Percentiles rank a stretch among this genome's conserved stretches.
phyloP scores from a whole-genome alignment of 2,797 vertebrate species.

The Microhierax caerulescens region DNA sequence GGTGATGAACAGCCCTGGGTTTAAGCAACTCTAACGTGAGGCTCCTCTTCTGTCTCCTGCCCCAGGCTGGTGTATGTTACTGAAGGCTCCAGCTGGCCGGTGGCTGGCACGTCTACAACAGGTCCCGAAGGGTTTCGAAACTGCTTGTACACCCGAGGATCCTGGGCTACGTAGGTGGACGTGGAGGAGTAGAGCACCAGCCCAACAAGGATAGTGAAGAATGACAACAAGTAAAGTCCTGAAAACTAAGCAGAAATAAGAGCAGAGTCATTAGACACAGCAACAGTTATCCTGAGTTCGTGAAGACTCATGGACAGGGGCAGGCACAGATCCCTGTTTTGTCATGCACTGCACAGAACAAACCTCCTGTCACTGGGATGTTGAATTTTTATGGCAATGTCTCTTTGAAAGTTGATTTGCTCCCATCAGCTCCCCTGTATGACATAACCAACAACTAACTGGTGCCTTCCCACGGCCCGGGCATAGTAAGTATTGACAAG shows the following conservation, averaged over 20 bases:
- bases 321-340: neutral
- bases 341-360: neutral
- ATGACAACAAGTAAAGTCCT: constrained; percentile 90
- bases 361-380: neutral
- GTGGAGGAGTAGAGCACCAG: constrained; percentile 90
- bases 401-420: neutral
- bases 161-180: constrained; percentile 90
- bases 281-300: neutral
- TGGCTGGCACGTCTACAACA: constrained; percentile 76
- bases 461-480: neutral
- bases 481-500: neutral
- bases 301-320: neutral
- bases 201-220: constrained; percentile 89
- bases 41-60: constrained; percentile 88
- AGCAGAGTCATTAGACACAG: neutral
- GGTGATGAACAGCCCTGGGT: constrained; percentile 35
- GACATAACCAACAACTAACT: neutral
- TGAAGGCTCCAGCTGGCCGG: constrained; percentile 84
- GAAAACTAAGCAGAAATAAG: constrained; percentile 85
- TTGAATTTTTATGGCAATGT: neutral
- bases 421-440: neutral
- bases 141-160: constrained; percentile 95
- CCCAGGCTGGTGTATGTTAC: constrained; percentile 92
- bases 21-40: constrained; percentile 85
- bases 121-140: constrained; percentile 88